Conservation (phyloP, 1,140 invertebrate species). For the Nasonia vitripennis region DNA sequence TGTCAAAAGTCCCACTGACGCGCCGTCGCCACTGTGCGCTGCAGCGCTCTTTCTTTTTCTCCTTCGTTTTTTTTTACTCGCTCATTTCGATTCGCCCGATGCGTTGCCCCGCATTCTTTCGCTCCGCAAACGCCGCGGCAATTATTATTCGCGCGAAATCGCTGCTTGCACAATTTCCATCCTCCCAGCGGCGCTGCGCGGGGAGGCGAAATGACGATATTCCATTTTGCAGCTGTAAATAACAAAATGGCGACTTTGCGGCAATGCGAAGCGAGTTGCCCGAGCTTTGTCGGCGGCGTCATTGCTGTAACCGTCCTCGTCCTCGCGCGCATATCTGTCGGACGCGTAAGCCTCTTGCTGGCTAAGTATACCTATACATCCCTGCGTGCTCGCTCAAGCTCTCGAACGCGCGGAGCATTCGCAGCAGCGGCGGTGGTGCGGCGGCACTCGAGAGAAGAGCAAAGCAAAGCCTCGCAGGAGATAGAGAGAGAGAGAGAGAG, state of each 20-base stretch:
- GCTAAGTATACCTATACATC: background rate
- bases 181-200: too few species aligned
- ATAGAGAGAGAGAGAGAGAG: background rate
- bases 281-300: background rate
- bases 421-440: background rate
- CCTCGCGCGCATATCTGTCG: background rate
- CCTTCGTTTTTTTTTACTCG: background rate
- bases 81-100: background rate
- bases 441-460: background rate
- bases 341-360: background rate
- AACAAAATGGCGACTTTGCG: background rate
- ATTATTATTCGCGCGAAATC: background rate
- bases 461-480: background rate
- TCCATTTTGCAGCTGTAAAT: background rate
- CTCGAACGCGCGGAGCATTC: background rate
- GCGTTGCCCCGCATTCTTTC: background rate
- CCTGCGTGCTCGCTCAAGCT: background rate
- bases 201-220: background rate
- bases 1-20: constrained; percentile 12
- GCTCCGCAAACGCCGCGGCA: background rate
- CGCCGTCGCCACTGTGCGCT: background rate
- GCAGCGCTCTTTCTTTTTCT: background rate
- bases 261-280: background rate
- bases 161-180: too few species aligned
- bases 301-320: background rate